phyloP scores from a whole-genome alignment of 2,888 invertebrate species.

The Stenurella melanura region DNA sequence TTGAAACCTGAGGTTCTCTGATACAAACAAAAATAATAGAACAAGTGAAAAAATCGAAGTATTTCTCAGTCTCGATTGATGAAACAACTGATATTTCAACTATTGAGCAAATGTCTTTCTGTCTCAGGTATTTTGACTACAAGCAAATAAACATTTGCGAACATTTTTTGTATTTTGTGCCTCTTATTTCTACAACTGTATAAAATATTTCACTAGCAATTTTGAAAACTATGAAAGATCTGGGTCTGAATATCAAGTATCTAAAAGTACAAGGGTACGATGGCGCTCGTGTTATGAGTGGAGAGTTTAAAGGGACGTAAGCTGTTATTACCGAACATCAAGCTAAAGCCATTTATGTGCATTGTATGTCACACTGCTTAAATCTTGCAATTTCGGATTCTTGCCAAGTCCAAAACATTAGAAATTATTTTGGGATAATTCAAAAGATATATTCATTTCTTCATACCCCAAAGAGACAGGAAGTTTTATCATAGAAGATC shows the following conservation, averaged over 20 bases:
- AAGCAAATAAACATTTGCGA: not conserved
- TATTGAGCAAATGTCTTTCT: constrained; percentile 12
- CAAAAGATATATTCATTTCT: constrained; percentile 4
- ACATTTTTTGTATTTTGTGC: not conserved
- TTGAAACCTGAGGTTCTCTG: constrained; percentile 11
- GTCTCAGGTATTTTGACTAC: constrained; percentile 10
- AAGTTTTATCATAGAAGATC: not conserved
- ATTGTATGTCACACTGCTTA: constrained; percentile 13
- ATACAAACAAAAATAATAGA: constrained; percentile 6
- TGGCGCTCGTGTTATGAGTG: constrained; percentile 1
- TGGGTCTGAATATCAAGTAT: not conserved
- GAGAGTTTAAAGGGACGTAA: constrained; percentile 1
- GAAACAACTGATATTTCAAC: constrained; percentile 15
- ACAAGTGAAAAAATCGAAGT: constrained; percentile 21
- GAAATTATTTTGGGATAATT: constrained; percentile 9
- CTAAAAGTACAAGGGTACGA: not conserved
- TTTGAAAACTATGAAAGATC: constrained; percentile 12
- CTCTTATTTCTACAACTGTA: constrained; percentile 9
- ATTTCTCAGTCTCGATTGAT: constrained; percentile 20
- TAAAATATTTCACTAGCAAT: constrained; percentile 1
- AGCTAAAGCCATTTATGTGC: not conserved
- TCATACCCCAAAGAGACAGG: not conserved
- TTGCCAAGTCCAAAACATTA: not conserved
- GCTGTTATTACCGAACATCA: constrained; percentile 4
- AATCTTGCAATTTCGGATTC: constrained; percentile 5